Conservation (phyloP, 2,888 invertebrate genomes). For the Dyspetes luteomarginatus region DNA sequence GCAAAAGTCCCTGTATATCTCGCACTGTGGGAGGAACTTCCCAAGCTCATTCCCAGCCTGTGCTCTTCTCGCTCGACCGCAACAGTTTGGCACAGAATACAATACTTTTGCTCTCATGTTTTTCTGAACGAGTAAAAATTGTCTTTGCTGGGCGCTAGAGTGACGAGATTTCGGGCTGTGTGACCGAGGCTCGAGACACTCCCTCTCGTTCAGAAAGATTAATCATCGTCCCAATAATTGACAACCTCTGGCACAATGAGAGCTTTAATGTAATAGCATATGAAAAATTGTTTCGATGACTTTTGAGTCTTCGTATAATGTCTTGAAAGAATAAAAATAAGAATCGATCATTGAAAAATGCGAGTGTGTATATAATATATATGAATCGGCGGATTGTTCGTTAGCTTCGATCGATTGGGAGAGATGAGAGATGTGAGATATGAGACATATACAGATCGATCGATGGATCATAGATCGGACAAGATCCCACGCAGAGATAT, state of each 20-base stretch:
- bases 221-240: conserved; percentile 39
- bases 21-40: conserved; percentile 80
- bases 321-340: conserved; percentile 11
- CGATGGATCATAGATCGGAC: conserved; percentile 54
- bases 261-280: conserved; percentile 32
- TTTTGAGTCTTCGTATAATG: conserved; percentile 28
- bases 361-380: too few species aligned
- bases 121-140: conserved; percentile 49
- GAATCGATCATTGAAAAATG: conserved; percentile 29
- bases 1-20: conserved; percentile 63
- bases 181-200: conserved; percentile 32
- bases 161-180: conserved; percentile 57
- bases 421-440: background rate
- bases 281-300: conserved; percentile 48
- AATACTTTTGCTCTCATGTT: conserved; percentile 57
- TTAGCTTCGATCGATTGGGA: conserved; percentile 16
- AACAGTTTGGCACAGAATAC: conserved; percentile 18
- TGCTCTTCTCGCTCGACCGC: conserved; percentile 7
- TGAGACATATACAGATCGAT: conserved; percentile 17
- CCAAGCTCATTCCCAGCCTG: conserved; percentile 81
- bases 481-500: conserved; percentile 42
- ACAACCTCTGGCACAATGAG: conserved; percentile 40
- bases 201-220: conserved; percentile 41
- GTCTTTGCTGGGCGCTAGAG: conserved; percentile 41
- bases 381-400: conserved; percentile 20